Evolutionary conservation across 2,113 vertebrate genomes (phyloP).

Genomic region (Plectropomus leopardus): DNA sequence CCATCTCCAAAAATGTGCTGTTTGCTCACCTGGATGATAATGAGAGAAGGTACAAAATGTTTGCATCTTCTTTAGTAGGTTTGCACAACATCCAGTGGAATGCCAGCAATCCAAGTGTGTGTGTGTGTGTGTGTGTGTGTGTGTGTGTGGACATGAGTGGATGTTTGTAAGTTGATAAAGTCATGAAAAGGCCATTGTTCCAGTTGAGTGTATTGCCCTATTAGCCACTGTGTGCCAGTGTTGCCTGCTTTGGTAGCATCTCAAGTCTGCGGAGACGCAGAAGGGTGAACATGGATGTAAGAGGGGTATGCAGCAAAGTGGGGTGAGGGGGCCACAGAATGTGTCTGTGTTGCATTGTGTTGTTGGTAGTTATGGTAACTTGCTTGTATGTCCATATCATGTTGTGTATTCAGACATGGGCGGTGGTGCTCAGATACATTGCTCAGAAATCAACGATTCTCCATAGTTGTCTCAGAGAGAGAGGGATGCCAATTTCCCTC

Average conservation of each 20-base stretch:
- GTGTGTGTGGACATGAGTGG: neutral
- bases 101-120: constrained; percentile 1
- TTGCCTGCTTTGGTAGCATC: constrained; percentile 49
- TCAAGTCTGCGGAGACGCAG: neutral
- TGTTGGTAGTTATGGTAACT: constrained; percentile 59
- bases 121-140: constrained; percentile 10
- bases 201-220: constrained; percentile 25
- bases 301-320: constrained; percentile 12
- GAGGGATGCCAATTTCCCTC: constrained; percentile 34
- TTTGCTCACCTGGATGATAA: constrained; percentile 98
- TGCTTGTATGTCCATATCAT: constrained; percentile 37
- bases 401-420: constrained; percentile 63
- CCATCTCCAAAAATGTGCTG: constrained; percentile 98
- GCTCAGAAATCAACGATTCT: constrained; percentile 65
- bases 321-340: constrained; percentile 31
- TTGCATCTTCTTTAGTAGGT: neutral
- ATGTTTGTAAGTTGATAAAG: constrained; percentile 32
- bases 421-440: constrained; percentile 44
- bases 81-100: constrained; percentile 19
- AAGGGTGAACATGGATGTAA: constrained; percentile 46
- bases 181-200: constrained; percentile 36
- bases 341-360: constrained; percentile 42
- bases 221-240: constrained; percentile 73
- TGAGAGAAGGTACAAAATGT: constrained; percentile 91
- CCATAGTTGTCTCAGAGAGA: constrained; percentile 32